phyloP scores from a whole-genome alignment of 2,888 invertebrate species.

The Leptura quadrifasciata region DNA sequence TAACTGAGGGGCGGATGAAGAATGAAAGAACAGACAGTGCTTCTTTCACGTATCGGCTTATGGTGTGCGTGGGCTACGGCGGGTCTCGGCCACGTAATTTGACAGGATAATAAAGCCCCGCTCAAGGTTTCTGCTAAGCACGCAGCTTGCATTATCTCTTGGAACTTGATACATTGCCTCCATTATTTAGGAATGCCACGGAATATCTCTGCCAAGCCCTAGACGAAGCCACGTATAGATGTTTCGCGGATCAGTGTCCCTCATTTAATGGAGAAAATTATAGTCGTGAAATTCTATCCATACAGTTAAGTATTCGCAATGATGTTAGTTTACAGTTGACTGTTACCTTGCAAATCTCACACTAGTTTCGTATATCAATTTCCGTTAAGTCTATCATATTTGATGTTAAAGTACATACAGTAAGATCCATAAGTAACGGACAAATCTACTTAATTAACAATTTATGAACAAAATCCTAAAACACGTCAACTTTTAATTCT shows the following conservation, averaged over 20 bases:
- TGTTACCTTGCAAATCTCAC: slow-evolving; percentile 24
- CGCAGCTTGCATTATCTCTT: slow-evolving; percentile 68
- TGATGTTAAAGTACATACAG: too few species aligned
- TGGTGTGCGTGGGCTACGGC: slow-evolving; percentile 43
- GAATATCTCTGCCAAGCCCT: slow-evolving; percentile 45
- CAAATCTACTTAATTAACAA: too few species aligned
- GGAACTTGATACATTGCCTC: slow-evolving; percentile 61
- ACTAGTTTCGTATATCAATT: slow-evolving; percentile 21
- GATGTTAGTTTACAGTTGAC: slow-evolving; percentile 3
- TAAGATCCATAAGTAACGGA: too few species aligned
- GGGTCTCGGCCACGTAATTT: slow-evolving; percentile 66
- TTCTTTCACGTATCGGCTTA: slow-evolving; percentile 34
- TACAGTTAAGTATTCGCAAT: background rate
- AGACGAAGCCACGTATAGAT: slow-evolving; percentile 37
- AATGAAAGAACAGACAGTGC: slow-evolving; percentile 18
- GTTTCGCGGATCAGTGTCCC: slow-evolving; percentile 33
- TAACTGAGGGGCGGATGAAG: slow-evolving; percentile 14
- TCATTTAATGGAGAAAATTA: slow-evolving; percentile 40
- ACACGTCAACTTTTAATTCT: too few species aligned
- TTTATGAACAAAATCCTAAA: too few species aligned
- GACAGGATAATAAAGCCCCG: slow-evolving; percentile 71
- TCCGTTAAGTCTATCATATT: slow-evolving; percentile 10
- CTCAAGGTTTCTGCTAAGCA: slow-evolving; percentile 68
- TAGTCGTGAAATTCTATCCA: slow-evolving; percentile 39
- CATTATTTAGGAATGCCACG: slow-evolving; percentile 70